These are phyloP conservation scores for Procambarus virginalis DNA, from an alignment of 1,140 invertebrate species.

Conservation along the genomic window DNA sequence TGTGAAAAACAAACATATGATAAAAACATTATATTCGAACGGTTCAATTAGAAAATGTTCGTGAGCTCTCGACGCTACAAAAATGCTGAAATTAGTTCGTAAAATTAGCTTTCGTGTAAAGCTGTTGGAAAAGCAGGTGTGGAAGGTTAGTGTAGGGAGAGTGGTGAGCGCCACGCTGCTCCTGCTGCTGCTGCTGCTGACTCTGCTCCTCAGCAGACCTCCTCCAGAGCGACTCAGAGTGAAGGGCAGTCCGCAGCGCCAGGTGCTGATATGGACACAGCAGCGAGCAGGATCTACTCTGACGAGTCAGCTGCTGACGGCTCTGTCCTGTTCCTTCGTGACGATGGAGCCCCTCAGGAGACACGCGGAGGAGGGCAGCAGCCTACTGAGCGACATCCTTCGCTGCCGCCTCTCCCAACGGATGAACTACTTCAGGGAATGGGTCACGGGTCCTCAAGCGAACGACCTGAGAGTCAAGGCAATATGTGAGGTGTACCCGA, in stretches of 20 bases:
- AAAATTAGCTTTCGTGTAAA: not conserved
- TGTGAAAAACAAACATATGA: too few species aligned
- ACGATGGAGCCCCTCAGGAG: constrained; percentile 21
- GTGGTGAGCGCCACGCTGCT: too few species aligned
- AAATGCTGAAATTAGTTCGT: not conserved
- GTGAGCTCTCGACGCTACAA: not conserved
- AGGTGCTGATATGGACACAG: not conserved
- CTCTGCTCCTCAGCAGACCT: too few species aligned
- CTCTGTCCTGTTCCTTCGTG: constrained; percentile 10
- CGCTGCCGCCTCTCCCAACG: constrained; percentile 3
- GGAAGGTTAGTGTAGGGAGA: not conserved
- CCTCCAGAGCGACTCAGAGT: too few species aligned
- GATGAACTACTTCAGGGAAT: not conserved
- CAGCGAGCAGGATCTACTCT: constrained; percentile 16
- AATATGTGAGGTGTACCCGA: not conserved
- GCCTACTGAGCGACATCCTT: constrained; percentile 12
- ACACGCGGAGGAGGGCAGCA: too few species aligned
- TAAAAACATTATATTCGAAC: too few species aligned
- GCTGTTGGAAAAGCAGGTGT: not conserved
- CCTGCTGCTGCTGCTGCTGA: too few species aligned
- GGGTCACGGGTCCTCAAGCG: not conserved
- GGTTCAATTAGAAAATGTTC: not conserved
- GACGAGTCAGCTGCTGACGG: not conserved
- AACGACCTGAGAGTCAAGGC: not conserved
- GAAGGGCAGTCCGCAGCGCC: too few species aligned